Evolutionary conservation across 1,140 invertebrate species (phyloP).

Genomic region (Reticulitermes speratus): DNA sequence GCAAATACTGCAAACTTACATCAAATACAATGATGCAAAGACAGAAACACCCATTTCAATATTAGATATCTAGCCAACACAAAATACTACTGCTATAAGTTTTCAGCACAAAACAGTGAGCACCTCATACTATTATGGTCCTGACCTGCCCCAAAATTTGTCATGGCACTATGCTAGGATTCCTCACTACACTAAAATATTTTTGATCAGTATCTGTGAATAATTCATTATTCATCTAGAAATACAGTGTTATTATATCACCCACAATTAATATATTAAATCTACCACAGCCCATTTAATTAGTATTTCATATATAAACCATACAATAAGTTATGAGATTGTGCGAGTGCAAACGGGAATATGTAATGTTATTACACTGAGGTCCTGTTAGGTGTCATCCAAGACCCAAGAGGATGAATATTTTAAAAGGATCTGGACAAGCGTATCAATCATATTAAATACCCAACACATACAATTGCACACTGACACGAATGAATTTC

Average conservation of each 20-base stretch:
- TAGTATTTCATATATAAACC: constrained; percentile 32
- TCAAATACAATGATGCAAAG: constrained; percentile 24
- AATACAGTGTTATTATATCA: constrained; percentile 33
- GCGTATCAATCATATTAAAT: constrained; percentile 25
- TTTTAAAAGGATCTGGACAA: constrained; percentile 26
- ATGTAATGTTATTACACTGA: constrained; percentile 21
- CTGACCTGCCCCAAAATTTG: constrained; percentile 24
- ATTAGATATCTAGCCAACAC: background rate
- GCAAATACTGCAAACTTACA: constrained; percentile 27
- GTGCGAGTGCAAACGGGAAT: constrained; percentile 34
- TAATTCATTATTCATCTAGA: constrained; percentile 33
- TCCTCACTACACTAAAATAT: constrained; percentile 33
- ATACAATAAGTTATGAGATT: constrained; percentile 31
- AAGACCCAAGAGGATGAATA: constrained; percentile 19
- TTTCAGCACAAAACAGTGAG: constrained; percentile 12
- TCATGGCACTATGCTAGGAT: constrained; percentile 33
- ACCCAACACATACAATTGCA: constrained; percentile 27
- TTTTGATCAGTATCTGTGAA: constrained; percentile 31
- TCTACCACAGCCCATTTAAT: constrained; percentile 34
- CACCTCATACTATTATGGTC: constrained; percentile 21
- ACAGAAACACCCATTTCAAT: constrained; percentile 20
- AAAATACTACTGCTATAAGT: constrained; percentile 8
- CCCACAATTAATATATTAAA: constrained; percentile 34
- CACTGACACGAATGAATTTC: constrained; percentile 27
- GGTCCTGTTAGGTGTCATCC: constrained; percentile 17